Conservation (phyloP, 2,113 vertebrate species). For the Thalassarche chlororhynchos region DNA sequence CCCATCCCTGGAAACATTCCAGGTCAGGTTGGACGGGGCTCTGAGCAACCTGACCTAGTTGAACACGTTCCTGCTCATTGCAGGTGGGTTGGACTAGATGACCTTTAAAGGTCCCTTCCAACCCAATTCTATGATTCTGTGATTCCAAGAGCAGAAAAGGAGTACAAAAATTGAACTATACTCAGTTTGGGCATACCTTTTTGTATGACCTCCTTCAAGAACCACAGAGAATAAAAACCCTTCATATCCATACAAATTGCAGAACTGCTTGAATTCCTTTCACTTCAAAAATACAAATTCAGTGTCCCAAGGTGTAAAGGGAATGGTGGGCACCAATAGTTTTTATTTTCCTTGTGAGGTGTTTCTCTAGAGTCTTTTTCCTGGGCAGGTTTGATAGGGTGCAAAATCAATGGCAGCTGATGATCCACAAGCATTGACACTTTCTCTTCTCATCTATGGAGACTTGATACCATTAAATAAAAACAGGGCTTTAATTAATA, state of each 20-base stretch:
- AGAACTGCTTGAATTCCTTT: not conserved
- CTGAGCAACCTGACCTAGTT: not conserved
- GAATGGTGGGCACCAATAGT: not conserved
- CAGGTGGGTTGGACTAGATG: not conserved
- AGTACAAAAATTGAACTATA: not conserved
- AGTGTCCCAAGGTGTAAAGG: not conserved
- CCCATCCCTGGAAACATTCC: not conserved
- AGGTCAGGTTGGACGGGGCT: fast-evolving
- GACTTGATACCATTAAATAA: not conserved
- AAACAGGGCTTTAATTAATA: not conserved
- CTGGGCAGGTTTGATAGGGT: not conserved
- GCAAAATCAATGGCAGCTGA: not conserved
- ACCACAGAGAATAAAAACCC: not conserved
- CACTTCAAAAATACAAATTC: not conserved
- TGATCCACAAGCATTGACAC: not conserved
- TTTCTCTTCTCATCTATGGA: not conserved
- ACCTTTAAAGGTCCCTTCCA: not conserved
- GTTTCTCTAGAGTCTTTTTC: not conserved
- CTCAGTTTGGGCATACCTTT: not conserved
- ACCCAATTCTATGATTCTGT: not conserved
- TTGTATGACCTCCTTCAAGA: not conserved
- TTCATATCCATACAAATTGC: not conserved
- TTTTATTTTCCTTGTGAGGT: not conserved
- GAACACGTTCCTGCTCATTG: not conserved
- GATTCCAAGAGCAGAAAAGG: not conserved